Percentiles rank a stretch among this genome's conserved stretches.
phyloP scores from a whole-genome alignment of 1,140 invertebrate genomes.

The Telenomus remus region DNA sequence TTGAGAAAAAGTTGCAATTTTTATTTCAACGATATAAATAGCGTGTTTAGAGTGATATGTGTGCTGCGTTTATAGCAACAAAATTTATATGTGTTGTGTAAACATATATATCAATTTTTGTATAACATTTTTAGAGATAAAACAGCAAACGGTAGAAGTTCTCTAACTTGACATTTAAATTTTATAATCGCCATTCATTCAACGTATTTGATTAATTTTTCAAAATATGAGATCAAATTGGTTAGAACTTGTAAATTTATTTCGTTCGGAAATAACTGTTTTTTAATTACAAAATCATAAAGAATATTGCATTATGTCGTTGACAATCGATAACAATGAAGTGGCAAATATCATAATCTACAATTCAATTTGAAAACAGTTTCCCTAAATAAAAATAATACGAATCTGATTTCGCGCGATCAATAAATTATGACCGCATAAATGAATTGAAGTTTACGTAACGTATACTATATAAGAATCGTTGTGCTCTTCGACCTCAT shows the following conservation, averaged over 20 bases:
- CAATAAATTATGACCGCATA: constrained; percentile 29
- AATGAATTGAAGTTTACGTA: constrained; percentile 39
- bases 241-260: no score
- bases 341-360: background rate
- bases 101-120: constrained; percentile 48
- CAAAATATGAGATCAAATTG: no score
- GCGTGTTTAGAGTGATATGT: constrained; percentile 12
- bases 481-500: constrained; percentile 34
- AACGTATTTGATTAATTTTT: no score
- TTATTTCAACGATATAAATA: background rate
- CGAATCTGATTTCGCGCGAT: constrained; percentile 21
- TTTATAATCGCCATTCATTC: no score
- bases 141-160: constrained; percentile 31
- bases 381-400: constrained; percentile 9
- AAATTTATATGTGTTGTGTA: constrained; percentile 42
- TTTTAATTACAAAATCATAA: no score
- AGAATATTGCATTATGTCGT: no score
- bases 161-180: no score
- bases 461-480: constrained; percentile 30
- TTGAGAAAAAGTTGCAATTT: background rate
- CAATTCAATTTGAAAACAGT: constrained; percentile 21
- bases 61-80: constrained; percentile 32
- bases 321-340: background rate
- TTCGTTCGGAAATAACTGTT: no score
- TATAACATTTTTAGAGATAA: constrained; percentile 43